Base-by-base conservation (phyloP, 2,888 invertebrate species). In the Ophraella communa region DNA sequence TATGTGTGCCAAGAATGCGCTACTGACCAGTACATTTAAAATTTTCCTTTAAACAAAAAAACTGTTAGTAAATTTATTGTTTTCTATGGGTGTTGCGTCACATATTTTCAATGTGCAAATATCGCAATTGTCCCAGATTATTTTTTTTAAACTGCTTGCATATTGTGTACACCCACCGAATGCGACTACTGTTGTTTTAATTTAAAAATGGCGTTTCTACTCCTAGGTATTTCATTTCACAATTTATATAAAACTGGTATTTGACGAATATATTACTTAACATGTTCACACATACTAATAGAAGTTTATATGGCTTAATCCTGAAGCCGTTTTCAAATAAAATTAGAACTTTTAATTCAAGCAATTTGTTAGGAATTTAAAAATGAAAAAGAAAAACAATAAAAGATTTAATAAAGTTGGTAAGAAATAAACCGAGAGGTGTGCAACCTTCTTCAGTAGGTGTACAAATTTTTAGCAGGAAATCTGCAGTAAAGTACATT, bases 61-160 rank as follows among this genome's bases (percentile, higher is more conserved):
- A 45, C 2, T 20, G 4, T 8, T 18, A 7, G 21, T 35, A 27
- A 56, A 57, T 51, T 61, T 65, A 61, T 65, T 65, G 60, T 64
- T 59, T 64, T 57, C 53, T 60, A 58, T 49, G 27, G 18, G 33
- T 20, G 39, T 63, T 61, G 69, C 68, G 65, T 70, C 66, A 63
- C 45, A 55, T 55, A 42, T 24, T 35, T 24, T 10, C 55, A 52
- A 33, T 11, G 54, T 39, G 39, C 33, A 53, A 53, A 53, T 35
- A 53, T 33, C 18, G 33, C 35, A 49, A 24, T 55, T 55, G 55
- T 55, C 24, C 55, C 17, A 55, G 55, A 33, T 55, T 11, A 23
- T 21, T 42, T 42, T 55, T 55, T 55, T 55, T 30, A 27, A 23
- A n/a, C 14, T 17, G 39, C 17, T 52, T 42, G 42, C 55, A 24